Percentiles rank a stretch among this genome's conserved stretches.
Conservation (phyloP, 2,797 vertebrate genomes). For the Pempheris klunzingeri region DNA sequence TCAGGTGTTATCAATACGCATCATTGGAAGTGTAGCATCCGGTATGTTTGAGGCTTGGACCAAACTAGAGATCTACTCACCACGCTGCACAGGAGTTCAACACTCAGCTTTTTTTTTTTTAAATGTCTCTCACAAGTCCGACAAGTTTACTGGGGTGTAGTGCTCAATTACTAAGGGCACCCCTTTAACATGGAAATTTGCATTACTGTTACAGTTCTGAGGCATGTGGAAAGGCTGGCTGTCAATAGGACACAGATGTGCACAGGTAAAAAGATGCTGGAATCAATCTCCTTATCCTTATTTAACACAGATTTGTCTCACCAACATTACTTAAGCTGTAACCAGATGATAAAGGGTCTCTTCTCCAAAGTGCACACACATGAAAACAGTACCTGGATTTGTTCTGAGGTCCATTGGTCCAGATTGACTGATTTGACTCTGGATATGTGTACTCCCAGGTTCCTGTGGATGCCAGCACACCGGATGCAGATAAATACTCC, state of each 20-base stretch:
- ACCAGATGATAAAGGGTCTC: fast-evolving
- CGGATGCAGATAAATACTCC: conserved; percentile 99
- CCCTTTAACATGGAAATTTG: not conserved
- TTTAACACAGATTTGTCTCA: not conserved
- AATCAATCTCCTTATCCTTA: not conserved
- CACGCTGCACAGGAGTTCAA: too few relatives aligned
- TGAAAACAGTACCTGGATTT: conserved; percentile 91
- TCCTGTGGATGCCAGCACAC: conserved; percentile 98
- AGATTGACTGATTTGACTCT: conserved; percentile 98
- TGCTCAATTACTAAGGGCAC: not conserved
- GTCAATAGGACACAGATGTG: not conserved
- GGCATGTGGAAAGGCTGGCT: not conserved
- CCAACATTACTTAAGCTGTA: not conserved
- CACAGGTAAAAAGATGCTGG: not conserved
- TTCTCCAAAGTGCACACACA: not conserved
- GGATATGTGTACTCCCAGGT: conserved; percentile 98
- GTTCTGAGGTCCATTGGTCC: conserved; percentile 98
- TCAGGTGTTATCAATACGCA: not conserved
- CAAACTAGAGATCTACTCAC: not conserved
- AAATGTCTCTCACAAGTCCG: not conserved
- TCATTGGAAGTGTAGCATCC: conserved; percentile 1
- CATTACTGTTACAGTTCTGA: not conserved
- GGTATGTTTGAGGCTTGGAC: not conserved
- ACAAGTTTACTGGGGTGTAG: not conserved
- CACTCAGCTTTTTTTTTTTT: too few relatives aligned